Evolutionary conservation across 23 tunicate species (phyloP).

Genomic region (Styela plicata): DNA sequence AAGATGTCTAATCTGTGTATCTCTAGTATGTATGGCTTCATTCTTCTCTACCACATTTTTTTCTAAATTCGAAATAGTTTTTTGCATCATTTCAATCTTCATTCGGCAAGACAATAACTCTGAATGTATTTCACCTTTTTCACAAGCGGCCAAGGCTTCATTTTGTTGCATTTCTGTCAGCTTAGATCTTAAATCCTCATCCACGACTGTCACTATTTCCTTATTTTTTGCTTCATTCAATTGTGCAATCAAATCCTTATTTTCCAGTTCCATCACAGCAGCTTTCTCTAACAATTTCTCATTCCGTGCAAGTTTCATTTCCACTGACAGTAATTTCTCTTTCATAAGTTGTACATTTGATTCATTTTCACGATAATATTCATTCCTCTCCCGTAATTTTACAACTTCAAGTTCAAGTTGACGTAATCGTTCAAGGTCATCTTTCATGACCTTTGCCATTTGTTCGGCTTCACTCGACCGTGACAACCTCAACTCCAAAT

Average conservation of each 20-base stretch:
- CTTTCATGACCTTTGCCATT: constrained; percentile 10
- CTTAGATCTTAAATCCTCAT: background rate
- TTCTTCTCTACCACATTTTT: constrained; percentile 24
- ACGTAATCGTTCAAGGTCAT: constrained; percentile 14
- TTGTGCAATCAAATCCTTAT: constrained; percentile 31
- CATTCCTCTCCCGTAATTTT: constrained; percentile 6
- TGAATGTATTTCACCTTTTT: constrained; percentile 10
- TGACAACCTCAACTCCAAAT: constrained; percentile 7
- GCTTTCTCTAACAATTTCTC: constrained; percentile 26
- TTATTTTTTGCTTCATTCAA: constrained; percentile 26
- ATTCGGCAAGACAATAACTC: background rate
- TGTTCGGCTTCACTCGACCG: constrained; percentile 19
- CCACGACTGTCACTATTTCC: background rate
- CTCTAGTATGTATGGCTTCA: constrained; percentile 19
- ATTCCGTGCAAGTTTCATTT: constrained; percentile 36
- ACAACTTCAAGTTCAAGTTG: constrained; percentile 19
- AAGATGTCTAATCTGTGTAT: constrained; percentile 43
- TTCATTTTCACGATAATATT: constrained; percentile 36
- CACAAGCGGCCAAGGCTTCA: background rate
- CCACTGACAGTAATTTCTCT: constrained; percentile 50
- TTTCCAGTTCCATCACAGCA: constrained; percentile 33
- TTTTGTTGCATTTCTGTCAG: constrained; percentile 23
- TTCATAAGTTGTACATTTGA: constrained; percentile 49
- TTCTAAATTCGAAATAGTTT: constrained; percentile 9
- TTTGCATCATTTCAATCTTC: background rate